These are phyloP conservation scores for Heterochromis multidens DNA, from an alignment of 2,113 vertebrate species.

Conservation along the genomic window DNA sequence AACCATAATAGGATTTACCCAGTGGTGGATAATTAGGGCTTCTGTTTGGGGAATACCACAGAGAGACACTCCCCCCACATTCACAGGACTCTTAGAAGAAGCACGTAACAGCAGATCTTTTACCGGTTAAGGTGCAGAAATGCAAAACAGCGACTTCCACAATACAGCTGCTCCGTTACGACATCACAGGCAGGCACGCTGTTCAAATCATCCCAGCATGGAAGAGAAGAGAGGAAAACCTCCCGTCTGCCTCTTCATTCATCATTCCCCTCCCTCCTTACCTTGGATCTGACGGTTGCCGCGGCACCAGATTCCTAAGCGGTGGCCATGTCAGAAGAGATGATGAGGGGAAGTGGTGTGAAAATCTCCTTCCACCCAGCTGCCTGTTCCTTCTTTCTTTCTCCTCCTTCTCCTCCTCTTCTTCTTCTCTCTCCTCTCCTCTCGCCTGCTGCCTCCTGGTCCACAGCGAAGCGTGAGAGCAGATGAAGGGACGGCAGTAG, in stretches of 20 bases:
- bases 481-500: neutral
- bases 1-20: conserved; percentile 54
- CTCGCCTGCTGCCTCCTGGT: conserved; percentile 18
- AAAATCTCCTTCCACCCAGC: conserved; percentile 30
- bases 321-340: conserved; percentile 61
- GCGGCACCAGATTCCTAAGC: conserved; percentile 67
- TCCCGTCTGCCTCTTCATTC: conserved; percentile 4
- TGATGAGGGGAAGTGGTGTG: conserved; percentile 20
- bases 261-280: conserved; percentile 12
- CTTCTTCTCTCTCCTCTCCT: neutral
- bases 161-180: neutral
- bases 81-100: neutral
- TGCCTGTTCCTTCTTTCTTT: neutral
- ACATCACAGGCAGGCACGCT: neutral
- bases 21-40: conserved; percentile 50
- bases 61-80: conserved; percentile 9
- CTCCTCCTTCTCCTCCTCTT: neutral
- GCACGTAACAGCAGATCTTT: neutral
- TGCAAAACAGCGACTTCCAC: neutral
- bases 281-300: conserved; percentile 56
- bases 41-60: conserved; percentile 68
- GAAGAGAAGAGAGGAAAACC: conserved; percentile 9
- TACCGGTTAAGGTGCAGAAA: neutral
- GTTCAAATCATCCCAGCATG: neutral
- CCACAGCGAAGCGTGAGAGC: conserved; percentile 26